Conservation (phyloP, 2,113 vertebrate genomes). For the Zingel zingel region DNA sequence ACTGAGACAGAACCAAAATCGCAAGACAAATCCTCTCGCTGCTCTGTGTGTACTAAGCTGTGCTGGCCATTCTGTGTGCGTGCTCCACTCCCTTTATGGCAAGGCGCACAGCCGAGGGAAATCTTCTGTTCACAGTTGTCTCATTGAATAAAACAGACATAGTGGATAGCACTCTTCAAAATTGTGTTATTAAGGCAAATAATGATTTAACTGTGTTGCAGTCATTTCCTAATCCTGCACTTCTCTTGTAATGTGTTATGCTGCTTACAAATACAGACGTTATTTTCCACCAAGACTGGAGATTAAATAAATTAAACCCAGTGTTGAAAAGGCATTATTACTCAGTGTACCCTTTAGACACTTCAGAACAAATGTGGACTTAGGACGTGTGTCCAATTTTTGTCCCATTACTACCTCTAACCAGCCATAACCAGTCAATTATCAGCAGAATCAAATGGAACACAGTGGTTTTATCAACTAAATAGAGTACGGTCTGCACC, state of each 20-base stretch:
- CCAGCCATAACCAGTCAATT: conserved; percentile 43
- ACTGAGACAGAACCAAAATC: conserved; percentile 33
- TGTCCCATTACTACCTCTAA: conserved; percentile 37
- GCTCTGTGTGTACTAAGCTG: conserved; percentile 29
- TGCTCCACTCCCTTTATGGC: conserved; percentile 7
- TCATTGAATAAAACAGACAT: conserved; percentile 28
- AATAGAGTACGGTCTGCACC: conserved; percentile 9
- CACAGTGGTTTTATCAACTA: conserved; percentile 13
- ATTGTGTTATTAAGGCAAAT: conserved; percentile 24
- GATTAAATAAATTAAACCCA: conserved; percentile 24
- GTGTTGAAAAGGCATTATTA: conserved; percentile 14
- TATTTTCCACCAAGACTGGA: conserved; percentile 17
- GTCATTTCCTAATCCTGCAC: conserved; percentile 9
- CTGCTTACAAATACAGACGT: conserved; percentile 22
- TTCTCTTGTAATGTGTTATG: conserved; percentile 10
- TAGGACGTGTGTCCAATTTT: conserved; percentile 7
- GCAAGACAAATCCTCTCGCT: conserved; percentile 45
- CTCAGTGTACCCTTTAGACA: not conserved
- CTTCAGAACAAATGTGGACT: conserved; percentile 10
- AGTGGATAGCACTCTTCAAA: conserved; percentile 12
- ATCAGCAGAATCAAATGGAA: conserved; percentile 38
- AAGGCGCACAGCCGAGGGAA: conserved; percentile 4
- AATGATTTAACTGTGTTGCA: conserved; percentile 15
- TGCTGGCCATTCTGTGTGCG: conserved; percentile 18
- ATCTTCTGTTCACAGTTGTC: conserved; percentile 12